These are phyloP conservation scores for Drosophila cognata DNA, from an alignment of 2,888 invertebrate species.

Conservation along the genomic window DNA sequence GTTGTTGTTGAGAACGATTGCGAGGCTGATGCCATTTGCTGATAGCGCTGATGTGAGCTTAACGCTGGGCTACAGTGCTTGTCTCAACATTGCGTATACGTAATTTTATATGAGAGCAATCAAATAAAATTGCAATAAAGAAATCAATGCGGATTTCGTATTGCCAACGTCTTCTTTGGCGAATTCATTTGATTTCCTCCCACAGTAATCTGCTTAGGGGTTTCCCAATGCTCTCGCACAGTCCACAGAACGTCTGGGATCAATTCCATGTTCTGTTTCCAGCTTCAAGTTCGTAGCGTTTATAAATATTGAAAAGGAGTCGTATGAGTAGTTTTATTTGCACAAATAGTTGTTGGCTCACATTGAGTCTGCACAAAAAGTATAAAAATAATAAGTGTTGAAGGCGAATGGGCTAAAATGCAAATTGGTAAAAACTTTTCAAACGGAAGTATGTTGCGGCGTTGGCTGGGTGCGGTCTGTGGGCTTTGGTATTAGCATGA, in stretches of 20 bases:
- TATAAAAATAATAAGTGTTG: slow-evolving; percentile 27
- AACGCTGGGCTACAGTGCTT: slow-evolving; percentile 53
- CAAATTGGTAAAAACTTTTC: slow-evolving; percentile 73
- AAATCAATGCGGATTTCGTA: slow-evolving; percentile 76
- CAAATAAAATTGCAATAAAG: slow-evolving; percentile 80
- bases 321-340: slow-evolving; percentile 76
- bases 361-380: slow-evolving; percentile 38
- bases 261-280: slow-evolving; percentile 15
- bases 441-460: slow-evolving; percentile 52
- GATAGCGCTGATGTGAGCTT: slow-evolving; percentile 75
- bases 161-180: neutral
- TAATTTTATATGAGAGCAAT: slow-evolving; percentile 76
- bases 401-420: slow-evolving; percentile 52
- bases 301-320: slow-evolving; percentile 70
- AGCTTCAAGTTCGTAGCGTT: slow-evolving; percentile 50
- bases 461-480: slow-evolving; percentile 28
- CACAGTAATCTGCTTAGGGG: slow-evolving; percentile 71
- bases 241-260: slow-evolving; percentile 15
- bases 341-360: slow-evolving; percentile 59
- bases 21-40: slow-evolving; percentile 53
- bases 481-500: slow-evolving; percentile 72
- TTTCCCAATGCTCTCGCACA: slow-evolving; percentile 21
- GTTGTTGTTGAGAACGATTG: slow-evolving; percentile 36
- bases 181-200: slow-evolving; percentile 66
- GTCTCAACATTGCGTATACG: slow-evolving; percentile 76